Evolutionary conservation across 2,888 invertebrate genomes (phyloP).

Genomic region (Drosophila flavopinicola): DNA sequence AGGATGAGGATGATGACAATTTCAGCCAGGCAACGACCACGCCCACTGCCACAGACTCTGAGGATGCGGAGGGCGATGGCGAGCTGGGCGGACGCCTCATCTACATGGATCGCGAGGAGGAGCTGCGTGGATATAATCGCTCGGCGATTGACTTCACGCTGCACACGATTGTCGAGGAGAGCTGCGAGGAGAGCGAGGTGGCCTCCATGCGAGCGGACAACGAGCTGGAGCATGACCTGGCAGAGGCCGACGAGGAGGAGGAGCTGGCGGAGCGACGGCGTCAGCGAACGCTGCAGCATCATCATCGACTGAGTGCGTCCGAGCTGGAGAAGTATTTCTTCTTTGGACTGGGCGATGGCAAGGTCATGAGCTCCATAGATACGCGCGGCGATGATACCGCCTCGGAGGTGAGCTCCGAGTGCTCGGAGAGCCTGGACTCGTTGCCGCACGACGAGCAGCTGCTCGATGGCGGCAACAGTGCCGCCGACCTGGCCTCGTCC

Average conservation of each 20-base stretch:
- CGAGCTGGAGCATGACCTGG: slow-evolving; percentile 54
- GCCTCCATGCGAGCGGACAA: slow-evolving; percentile 85
- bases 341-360: slow-evolving; percentile 92
- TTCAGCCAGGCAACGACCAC: slow-evolving; percentile 83
- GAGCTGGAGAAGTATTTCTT: slow-evolving; percentile 96
- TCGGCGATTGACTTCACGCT: slow-evolving; percentile 94
- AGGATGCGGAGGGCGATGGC: slow-evolving; percentile 83
- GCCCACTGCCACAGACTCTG: slow-evolving; percentile 81
- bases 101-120: slow-evolving; percentile 91
- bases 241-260: slow-evolving; percentile 52
- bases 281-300: slow-evolving; percentile 81
- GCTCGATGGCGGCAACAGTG: slow-evolving; percentile 86
- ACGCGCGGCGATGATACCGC: slow-evolving; percentile 87
- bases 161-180: slow-evolving; percentile 97
- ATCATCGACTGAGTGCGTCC: slow-evolving; percentile 90
- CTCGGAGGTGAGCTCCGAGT: slow-evolving; percentile 94
- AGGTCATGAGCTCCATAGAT: slow-evolving; percentile 84
- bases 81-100: slow-evolving; percentile 82
- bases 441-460: slow-evolving; percentile 86
- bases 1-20: slow-evolving; percentile 74
- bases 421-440: slow-evolving; percentile 92
- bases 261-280: slow-evolving; percentile 84
- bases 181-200: slow-evolving; percentile 96
- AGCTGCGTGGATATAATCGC: slow-evolving; percentile 92
- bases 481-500: slow-evolving; percentile 92